Base-by-base conservation (phyloP, 2,797 vertebrate genomes). In the Anomalospiza imberbis region DNA sequence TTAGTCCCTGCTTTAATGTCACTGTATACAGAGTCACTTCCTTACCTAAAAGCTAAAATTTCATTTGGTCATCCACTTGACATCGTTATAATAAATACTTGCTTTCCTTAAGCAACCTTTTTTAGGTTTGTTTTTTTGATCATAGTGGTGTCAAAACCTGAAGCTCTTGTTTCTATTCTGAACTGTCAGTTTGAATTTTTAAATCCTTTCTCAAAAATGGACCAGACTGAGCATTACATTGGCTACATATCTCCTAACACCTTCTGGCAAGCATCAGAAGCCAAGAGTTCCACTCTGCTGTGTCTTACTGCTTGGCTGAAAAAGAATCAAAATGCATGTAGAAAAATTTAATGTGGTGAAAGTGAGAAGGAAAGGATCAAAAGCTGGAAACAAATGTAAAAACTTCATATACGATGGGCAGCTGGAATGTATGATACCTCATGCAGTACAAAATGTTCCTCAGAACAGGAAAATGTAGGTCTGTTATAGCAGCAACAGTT, bases 251-350 rank as follows among this genome's bases (percentile, higher is more conserved):
- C 72, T 96, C 73, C 48, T 81, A 84, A 74, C 82, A 74, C 92
- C 87, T 92, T 94, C 89, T 93, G 91, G 89, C 71, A 86, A 89
- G 67, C 45, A 67, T 60, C 25, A 74, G 80, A 66, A 95, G 89
- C 91, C 82, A 95, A 81, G 67, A 82, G 62, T 90, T 97, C 80
- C 34, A 45, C 61, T 85, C 58, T 91, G 71, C 73, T 3, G 0
- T 84, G 67, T 77, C 82, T 91, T 91, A 79, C 38, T 93, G 17
- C 82, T 88, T 90, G 77, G 67, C 61, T 91, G 44, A 88, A 88
- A 88, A 92, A 62, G 79, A 92, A 89, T 83, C 47, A 87, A 89
- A 89, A 75, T 1, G 10, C 45, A 86, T 19, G 17, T 38, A 83
- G 47, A 76, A 92, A 89, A 89, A 88, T 86, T 48, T 74, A 90